phyloP scores from a whole-genome alignment of 2,797 vertebrate genomes.

The Glyptemys insculpta region DNA sequence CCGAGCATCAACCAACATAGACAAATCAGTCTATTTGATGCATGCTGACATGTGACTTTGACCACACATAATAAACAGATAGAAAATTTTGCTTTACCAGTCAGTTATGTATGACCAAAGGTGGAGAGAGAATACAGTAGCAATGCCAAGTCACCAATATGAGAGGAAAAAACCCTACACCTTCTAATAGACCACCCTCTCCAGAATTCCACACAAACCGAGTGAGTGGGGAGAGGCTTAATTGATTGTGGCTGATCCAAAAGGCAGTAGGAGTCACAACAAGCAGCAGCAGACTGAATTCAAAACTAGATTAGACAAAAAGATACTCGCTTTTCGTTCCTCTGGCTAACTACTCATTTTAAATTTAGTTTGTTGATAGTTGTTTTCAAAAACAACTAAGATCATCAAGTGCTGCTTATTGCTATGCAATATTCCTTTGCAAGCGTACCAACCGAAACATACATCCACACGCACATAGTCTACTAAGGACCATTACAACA shows the following conservation, averaged over 20 bases:
- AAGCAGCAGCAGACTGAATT: neutral
- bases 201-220: constrained; percentile 26
- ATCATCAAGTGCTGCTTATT: neutral
- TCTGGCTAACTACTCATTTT: neutral
- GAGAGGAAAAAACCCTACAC: constrained; percentile 31
- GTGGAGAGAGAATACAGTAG: constrained; percentile 54
- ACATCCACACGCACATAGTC: neutral
- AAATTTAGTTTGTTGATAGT: neutral
- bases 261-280: neutral
- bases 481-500: neutral
- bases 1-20: constrained; percentile 85
- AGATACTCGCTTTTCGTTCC: neutral
- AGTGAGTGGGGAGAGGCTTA: constrained; percentile 30
- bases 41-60: constrained; percentile 84
- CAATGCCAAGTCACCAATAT: constrained; percentile 82
- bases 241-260: neutral
- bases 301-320: neutral
- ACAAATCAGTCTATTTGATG: constrained; percentile 86
- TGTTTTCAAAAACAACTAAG: too few species aligned
- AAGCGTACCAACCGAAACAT: neutral
- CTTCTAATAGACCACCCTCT: constrained; percentile 4
- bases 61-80: constrained; percentile 83
- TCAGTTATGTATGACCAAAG: constrained; percentile 84
- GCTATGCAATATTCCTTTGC: neutral
- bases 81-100: constrained; percentile 87